phyloP scores from a whole-genome alignment of 2,888 invertebrate genomes.

The Bruchidius siliquastri region DNA sequence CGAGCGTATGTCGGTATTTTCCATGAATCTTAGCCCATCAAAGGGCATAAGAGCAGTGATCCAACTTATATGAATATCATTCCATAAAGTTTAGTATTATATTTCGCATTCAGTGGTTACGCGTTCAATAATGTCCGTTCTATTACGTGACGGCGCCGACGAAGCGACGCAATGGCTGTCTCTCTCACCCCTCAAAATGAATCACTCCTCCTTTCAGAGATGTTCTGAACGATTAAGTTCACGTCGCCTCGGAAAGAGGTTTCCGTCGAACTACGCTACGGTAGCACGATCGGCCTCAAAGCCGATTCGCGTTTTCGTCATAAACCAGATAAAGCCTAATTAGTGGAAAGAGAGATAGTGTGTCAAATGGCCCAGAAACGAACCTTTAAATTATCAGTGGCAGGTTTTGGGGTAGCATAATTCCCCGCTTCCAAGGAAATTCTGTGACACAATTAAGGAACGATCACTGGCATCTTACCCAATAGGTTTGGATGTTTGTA shows the following conservation, averaged over 20 bases:
- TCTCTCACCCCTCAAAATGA: not conserved
- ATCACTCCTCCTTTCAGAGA: not conserved
- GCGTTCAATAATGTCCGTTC: not conserved
- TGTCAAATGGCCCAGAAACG: slow-evolving; percentile 21
- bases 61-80: no score
- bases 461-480: no score
- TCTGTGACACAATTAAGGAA: no score
- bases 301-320: slow-evolving; percentile 10
- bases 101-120: no score
- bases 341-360: slow-evolving; percentile 33
- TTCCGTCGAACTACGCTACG: not conserved
- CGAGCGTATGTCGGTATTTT: no score
- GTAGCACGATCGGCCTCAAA: not conserved
- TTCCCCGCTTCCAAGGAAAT: no score
- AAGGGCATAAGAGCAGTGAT: no score
- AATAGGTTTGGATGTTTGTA: no score
- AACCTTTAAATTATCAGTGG: slow-evolving; percentile 2
- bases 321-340: slow-evolving; percentile 25
- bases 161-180: not conserved
- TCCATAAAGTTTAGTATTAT: no score
- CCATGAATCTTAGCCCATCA: no score
- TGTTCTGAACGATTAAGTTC: not conserved
- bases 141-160: not conserved
- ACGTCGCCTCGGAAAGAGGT: not conserved
- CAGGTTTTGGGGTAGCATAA: not conserved